These are phyloP conservation scores for Phalanger gymnotis DNA, from an alignment of 2,797 vertebrate genomes.

Conservation along the genomic window DNA sequence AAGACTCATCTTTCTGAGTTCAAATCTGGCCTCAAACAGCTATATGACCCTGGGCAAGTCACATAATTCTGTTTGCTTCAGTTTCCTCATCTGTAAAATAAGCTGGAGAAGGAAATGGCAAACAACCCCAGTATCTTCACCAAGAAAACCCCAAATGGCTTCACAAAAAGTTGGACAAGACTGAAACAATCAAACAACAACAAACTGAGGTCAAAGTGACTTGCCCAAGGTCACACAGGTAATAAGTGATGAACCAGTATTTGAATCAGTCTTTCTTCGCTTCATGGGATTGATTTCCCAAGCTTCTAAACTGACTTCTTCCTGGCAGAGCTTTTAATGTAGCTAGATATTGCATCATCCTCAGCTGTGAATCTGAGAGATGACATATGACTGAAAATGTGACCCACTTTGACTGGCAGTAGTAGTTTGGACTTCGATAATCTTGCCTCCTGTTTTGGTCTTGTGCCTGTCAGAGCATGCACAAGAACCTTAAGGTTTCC, in stretches of 20 bases:
- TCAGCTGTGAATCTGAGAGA: background rate
- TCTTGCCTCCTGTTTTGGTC: background rate
- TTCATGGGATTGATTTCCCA: background rate
- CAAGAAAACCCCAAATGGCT: background rate
- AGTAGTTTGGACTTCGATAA: background rate
- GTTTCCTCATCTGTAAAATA: background rate
- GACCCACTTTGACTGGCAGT: background rate
- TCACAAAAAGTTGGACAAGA: background rate
- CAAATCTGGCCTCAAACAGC: background rate
- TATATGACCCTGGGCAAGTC: background rate
- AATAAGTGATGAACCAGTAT: background rate
- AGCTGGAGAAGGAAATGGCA: background rate
- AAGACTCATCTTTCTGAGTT: background rate
- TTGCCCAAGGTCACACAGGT: background rate
- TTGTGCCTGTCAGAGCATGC: background rate
- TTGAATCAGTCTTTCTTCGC: background rate
- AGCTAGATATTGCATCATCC: background rate
- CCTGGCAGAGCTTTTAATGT: background rate
- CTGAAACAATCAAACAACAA: background rate
- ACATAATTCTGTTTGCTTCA: too few relatives aligned
- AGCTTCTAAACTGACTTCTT: background rate
- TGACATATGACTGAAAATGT: background rate
- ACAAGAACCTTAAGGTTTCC: background rate
- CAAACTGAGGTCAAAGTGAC: background rate
- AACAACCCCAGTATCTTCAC: background rate